Evolutionary conservation across 2,113 vertebrate species (phyloP).

Genomic region (Erinaceus europaeus): DNA sequence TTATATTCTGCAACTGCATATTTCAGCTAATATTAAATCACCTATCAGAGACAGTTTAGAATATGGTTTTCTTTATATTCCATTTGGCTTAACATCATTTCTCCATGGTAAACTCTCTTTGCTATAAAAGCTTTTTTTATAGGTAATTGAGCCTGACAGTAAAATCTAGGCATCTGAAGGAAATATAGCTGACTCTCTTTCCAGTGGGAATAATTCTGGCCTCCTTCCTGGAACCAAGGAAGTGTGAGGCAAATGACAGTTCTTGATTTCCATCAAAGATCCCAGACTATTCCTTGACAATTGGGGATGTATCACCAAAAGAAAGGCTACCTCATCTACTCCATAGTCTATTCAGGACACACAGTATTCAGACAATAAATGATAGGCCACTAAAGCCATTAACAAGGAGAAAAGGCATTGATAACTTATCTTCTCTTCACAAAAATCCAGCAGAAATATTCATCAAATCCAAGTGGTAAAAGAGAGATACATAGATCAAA

Average conservation of each 20-base stretch:
- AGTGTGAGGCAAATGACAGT: constrained; percentile 48
- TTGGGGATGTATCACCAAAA: constrained; percentile 29
- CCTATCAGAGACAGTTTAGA: constrained; percentile 44
- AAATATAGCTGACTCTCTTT: constrained; percentile 60
- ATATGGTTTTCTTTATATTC: constrained; percentile 56
- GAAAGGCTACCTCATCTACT: constrained; percentile 29
- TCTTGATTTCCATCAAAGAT: constrained; percentile 56
- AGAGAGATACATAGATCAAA: constrained; percentile 32
- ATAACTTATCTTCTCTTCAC: constrained; percentile 52
- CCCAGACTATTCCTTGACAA: constrained; percentile 35
- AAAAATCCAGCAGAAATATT: constrained; percentile 55
- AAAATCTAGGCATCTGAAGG: constrained; percentile 56
- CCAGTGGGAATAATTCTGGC: constrained; percentile 46
- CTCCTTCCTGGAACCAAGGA: constrained; percentile 49
- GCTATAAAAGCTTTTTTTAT: constrained; percentile 54
- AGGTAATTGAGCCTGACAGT: constrained; percentile 58
- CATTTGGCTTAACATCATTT: constrained; percentile 60
- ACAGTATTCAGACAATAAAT: constrained; percentile 39
- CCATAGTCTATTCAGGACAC: constrained; percentile 21
- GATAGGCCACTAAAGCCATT: constrained; percentile 28
- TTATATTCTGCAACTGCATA: constrained; percentile 53
- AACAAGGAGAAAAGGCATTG: constrained; percentile 46
- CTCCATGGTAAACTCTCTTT: constrained; percentile 49
- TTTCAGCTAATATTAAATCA: constrained; percentile 58
- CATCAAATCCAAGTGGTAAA: constrained; percentile 17